Percentiles rank a stretch among this genome's conserved stretches.
Conservation (phyloP, 2,113 vertebrate genomes). For the Pluvianellus socialis region DNA sequence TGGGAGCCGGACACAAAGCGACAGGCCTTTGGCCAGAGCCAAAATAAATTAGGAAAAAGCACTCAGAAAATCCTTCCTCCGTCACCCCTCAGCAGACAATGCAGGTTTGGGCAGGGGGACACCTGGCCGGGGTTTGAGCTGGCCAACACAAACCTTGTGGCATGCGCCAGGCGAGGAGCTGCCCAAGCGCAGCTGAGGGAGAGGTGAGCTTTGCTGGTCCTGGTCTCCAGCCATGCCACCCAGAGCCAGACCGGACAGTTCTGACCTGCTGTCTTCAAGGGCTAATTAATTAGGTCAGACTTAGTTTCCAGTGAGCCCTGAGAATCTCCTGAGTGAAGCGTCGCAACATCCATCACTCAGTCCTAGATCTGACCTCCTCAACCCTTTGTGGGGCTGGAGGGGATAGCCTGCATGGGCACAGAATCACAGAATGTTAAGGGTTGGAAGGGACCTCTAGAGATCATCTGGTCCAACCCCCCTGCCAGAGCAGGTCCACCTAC, state of each 20-base stretch:
- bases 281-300: not conserved
- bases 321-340: not conserved
- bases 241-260: not conserved
- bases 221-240: not conserved
- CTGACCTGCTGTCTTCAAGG: not conserved
- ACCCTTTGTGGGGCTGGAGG: fast-evolving
- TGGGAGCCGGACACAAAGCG: not conserved
- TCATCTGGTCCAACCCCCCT: no score
- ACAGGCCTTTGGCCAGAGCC: not conserved
- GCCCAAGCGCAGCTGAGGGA: not conserved
- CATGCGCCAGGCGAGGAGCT: fast-evolving
- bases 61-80: not conserved
- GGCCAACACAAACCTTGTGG: fast-evolving
- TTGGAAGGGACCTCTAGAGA: no score
- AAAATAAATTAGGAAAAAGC: not conserved
- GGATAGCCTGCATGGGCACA: not conserved
- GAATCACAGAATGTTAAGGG: no score
- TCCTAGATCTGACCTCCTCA: not conserved
- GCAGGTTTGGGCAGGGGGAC: not conserved
- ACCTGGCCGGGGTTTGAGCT: not conserved
- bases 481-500: no score
- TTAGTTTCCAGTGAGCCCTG: not conserved
- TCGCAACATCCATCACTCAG: fast-evolving
- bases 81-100: fast-evolving
- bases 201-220: not conserved